Conservation (phyloP, 2,797 vertebrate genomes). For the Picus viridis region DNA sequence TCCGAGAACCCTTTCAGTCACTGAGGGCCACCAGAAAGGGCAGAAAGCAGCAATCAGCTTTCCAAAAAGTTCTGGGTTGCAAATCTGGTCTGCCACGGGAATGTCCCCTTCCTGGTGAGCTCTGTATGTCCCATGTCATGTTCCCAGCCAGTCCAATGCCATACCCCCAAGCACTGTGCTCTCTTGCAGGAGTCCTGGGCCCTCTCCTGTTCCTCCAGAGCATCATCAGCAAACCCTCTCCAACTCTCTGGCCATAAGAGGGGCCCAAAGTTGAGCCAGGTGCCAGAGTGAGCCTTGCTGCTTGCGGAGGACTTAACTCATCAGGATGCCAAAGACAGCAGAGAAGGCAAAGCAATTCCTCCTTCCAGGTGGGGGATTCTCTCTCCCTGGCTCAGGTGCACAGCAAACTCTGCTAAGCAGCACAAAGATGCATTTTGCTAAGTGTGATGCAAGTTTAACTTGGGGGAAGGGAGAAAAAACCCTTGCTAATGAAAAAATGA, state of each 20-base stretch:
- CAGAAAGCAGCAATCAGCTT: not conserved
- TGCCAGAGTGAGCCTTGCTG: not conserved
- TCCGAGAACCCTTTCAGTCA: not conserved
- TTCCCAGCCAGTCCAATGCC: not conserved
- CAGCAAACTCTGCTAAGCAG: not conserved
- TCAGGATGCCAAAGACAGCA: not conserved
- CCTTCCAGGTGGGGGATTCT: not conserved
- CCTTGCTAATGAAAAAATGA: not conserved
- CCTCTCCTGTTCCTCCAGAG: not conserved
- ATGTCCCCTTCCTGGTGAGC: not conserved
- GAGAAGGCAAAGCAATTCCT: not conserved
- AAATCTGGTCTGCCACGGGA: not conserved
- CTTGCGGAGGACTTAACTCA: not conserved
- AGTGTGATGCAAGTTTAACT: not conserved
- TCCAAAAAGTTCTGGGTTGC: not conserved
- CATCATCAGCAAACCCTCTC: not conserved
- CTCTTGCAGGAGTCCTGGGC: not conserved
- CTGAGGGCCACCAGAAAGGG: not conserved
- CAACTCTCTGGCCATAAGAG: not conserved
- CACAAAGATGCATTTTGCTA: not conserved
- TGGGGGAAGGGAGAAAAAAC: not conserved
- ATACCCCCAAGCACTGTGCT: not conserved
- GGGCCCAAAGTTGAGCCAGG: not conserved
- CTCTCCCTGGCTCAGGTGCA: not conserved
- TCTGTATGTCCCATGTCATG: not conserved